Evolutionary conservation across 2,797 vertebrate genomes (phyloP).

Genomic region (Dermochelys coriacea): DNA sequence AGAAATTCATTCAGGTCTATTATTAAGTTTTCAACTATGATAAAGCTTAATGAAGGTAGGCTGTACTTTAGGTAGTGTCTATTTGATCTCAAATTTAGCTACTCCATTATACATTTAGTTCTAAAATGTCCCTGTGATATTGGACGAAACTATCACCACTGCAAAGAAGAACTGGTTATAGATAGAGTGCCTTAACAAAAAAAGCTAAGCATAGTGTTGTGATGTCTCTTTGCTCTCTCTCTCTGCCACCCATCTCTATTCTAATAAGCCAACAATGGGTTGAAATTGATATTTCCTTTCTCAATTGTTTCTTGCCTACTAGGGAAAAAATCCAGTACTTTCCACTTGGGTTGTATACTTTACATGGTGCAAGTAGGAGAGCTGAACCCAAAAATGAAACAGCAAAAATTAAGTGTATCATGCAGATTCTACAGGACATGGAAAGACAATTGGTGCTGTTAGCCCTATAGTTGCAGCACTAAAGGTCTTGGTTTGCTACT

Average conservation of each 20-base stretch:
- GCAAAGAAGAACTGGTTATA: neutral
- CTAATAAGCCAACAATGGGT: neutral
- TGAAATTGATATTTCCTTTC: neutral
- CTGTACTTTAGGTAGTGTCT: neutral
- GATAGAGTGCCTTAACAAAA: neutral
- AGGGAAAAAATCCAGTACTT: neutral
- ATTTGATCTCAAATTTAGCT: neutral
- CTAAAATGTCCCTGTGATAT: neutral
- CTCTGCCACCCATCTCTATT: neutral
- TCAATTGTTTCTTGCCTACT: neutral
- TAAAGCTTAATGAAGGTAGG: neutral
- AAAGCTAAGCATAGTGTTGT: neutral
- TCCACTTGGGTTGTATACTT: neutral
- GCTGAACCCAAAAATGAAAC: neutral
- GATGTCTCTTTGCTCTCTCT: neutral
- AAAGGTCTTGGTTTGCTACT: conserved; percentile 52
- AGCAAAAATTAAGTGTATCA: conserved; percentile 23
- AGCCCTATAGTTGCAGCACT: conserved; percentile 48
- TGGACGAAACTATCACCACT: neutral
- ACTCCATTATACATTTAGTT: neutral
- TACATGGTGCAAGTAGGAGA: neutral
- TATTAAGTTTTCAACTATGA: neutral
- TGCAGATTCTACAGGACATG: conserved; percentile 5
- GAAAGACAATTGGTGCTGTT: conserved; percentile 1
- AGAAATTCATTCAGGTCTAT: neutral